Base-by-base conservation (phyloP, 2,888 invertebrate species). In the Drosophila paranaensis region DNA sequence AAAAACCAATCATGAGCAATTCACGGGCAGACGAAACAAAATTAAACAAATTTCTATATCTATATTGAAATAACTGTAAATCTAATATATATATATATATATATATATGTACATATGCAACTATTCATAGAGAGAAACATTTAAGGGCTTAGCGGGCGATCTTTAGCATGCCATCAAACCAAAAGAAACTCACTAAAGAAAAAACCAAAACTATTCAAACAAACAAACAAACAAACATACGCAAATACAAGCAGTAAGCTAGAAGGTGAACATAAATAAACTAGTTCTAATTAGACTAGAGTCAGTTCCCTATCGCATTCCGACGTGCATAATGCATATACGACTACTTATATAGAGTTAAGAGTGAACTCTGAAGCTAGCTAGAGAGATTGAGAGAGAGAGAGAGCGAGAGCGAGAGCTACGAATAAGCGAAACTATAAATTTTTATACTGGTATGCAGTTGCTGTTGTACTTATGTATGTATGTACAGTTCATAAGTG, bases 351-450 rank as follows among this genome's bases (percentile, higher is more conserved):
- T 4, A 53, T 27, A 30, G 39, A 65, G 33, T 33, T 61, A 33
- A 33, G 48, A 48, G 30, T 33, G 10, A 33, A 10, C 2, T 33
- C 33, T 20, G 20, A 20, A 30, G 30, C 50, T 50, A 48, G 16
- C 27, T 14, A 46, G 46, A 14, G 27, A 33, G 30, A 33, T 14
- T 27, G 46, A 14, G 27, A 33, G 30, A 33, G 30, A 33, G 8
- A 8, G 14, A 46, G 46, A n/a, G 14, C 27, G 27, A 30, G 27
- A 48, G 27, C 13, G n/a, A 48, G n/a, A n/a, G 16, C 55, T 67
- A 50, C 55, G 13, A 43, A 43, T 67, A 67, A 56, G 64, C 64
- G 9, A 64, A 66, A 63, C 54, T 48, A 63, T 37, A 11, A 64
- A n/a, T 27, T 54, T 48, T 6, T 35, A 30, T 40, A 50, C 50